phyloP scores from a whole-genome alignment of 2,888 invertebrate species.

The Rhodophaea formosa region DNA sequence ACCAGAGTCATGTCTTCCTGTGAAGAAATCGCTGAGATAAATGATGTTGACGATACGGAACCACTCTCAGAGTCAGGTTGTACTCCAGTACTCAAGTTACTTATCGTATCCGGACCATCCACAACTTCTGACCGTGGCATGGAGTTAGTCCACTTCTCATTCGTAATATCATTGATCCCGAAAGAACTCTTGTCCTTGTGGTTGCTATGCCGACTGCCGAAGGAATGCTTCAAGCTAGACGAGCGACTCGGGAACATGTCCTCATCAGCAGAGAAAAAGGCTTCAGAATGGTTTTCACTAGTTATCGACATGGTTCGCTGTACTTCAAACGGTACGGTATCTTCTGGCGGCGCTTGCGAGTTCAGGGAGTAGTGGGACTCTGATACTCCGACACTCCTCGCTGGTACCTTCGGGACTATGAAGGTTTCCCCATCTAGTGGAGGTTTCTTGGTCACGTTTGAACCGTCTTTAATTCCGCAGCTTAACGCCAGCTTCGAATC shows the following conservation, averaged over 20 bases:
- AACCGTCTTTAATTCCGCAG: conserved; percentile 82
- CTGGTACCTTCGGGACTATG: conserved; percentile 64
- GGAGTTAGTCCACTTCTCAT: conserved; percentile 67
- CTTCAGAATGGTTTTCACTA: conserved; percentile 94
- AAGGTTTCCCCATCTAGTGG: conserved; percentile 54
- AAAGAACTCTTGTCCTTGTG: conserved; percentile 80
- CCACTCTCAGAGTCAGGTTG: conserved; percentile 88
- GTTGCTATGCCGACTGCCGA: conserved; percentile 71
- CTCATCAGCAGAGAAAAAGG: conserved; percentile 96
- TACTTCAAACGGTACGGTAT: conserved; percentile 82
- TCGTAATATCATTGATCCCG: conserved; percentile 68
- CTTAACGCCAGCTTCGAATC: conserved; percentile 92
- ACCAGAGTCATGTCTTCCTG: conserved; percentile 96
- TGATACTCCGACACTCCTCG: conserved; percentile 80
- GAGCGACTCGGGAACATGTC: conserved; percentile 87
- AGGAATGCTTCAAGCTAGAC: conserved; percentile 85
- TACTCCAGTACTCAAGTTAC: conserved; percentile 64
- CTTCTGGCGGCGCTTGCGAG: conserved; percentile 80
- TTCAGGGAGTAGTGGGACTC: conserved; percentile 86
- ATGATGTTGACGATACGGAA: conserved; percentile 91
- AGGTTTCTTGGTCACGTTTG: conserved; percentile 55
- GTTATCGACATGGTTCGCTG: conserved; percentile 93
- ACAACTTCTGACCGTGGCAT: conserved; percentile 57
- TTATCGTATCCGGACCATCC: conserved; percentile 66
- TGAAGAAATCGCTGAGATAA: conserved; percentile 94